Conservation (phyloP, 2,888 invertebrate genomes). For the Drosophila villosipedis region DNA sequence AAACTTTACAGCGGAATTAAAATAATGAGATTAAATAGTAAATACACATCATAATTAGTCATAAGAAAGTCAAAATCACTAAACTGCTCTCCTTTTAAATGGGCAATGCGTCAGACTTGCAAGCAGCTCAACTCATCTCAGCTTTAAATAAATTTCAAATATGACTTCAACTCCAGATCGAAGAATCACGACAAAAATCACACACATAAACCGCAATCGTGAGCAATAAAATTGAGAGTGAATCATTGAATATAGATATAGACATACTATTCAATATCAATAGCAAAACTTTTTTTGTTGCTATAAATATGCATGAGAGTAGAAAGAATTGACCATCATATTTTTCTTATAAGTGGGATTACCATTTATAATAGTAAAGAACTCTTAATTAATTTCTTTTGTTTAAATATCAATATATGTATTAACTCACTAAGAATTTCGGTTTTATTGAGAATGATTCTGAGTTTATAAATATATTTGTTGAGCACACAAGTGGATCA, state of each 20-base stretch:
- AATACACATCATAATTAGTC: slow-evolving; percentile 21
- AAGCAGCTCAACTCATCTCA: not conserved
- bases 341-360: not conserved
- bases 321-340: not conserved
- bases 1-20: slow-evolving; percentile 4
- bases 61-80: not conserved
- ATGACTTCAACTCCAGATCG: not conserved
- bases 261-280: not conserved
- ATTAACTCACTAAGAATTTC: not conserved
- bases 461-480: too few relatives aligned
- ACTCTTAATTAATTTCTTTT: not conserved
- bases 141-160: not conserved
- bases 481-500: slow-evolving; percentile 15
- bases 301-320: not conserved
- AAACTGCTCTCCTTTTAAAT: not conserved
- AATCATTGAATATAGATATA: slow-evolving; percentile 13
- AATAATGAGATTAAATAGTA: slow-evolving; percentile 7
- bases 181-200: slow-evolving; percentile 1
- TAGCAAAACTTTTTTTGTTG: not conserved
- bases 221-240: slow-evolving; percentile 5
- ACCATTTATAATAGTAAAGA: not conserved
- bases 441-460: not conserved
- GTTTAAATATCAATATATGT: not conserved
- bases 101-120: slow-evolving; percentile 23
- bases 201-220: slow-evolving; percentile 7